Conservation (phyloP, 2,888 invertebrate species). For the Ferrisia virgata region DNA sequence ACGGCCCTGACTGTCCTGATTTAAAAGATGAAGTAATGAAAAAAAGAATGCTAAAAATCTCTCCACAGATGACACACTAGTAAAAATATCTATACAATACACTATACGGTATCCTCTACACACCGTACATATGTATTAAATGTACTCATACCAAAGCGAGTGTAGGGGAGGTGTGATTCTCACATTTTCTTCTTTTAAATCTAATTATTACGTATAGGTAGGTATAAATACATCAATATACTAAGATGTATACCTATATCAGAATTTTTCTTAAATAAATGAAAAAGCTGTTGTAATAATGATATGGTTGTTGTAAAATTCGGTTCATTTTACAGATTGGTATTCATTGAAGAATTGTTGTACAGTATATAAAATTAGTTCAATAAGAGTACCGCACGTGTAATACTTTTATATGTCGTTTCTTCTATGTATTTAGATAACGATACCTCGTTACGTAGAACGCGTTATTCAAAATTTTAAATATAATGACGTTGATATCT, state of each 20-base stretch:
- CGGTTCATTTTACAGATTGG: conserved; percentile 26
- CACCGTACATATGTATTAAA: too few relatives aligned
- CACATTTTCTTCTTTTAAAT: too few relatives aligned
- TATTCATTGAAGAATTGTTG: conserved; percentile 22
- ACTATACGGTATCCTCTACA: too few relatives aligned
- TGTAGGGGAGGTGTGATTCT: too few relatives aligned
- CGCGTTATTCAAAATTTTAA: conserved; percentile 26
- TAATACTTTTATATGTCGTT: conserved; percentile 25
- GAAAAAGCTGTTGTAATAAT: not conserved
- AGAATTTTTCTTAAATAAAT: not conserved
- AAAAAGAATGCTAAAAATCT: too few relatives aligned
- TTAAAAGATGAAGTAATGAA: too few relatives aligned
- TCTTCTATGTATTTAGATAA: conserved; percentile 28
- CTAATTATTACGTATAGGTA: too few relatives aligned
- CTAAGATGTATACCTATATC: not conserved
- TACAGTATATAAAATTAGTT: conserved; percentile 2
- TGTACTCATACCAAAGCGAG: too few relatives aligned
- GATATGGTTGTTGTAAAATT: not conserved
- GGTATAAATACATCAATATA: not conserved
- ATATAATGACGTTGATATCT: conserved; percentile 30
- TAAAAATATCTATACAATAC: too few relatives aligned
- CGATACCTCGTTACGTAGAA: conserved; percentile 23
- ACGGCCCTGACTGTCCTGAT: too few relatives aligned
- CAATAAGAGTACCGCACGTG: conserved; percentile 22
- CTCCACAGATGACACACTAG: too few relatives aligned